Percentiles rank a stretch among this genome's conserved stretches.
These are phyloP conservation scores for Fragariocoptes setiger DNA, from an alignment of 1,140 invertebrate genomes.

Conservation along the genomic window DNA sequence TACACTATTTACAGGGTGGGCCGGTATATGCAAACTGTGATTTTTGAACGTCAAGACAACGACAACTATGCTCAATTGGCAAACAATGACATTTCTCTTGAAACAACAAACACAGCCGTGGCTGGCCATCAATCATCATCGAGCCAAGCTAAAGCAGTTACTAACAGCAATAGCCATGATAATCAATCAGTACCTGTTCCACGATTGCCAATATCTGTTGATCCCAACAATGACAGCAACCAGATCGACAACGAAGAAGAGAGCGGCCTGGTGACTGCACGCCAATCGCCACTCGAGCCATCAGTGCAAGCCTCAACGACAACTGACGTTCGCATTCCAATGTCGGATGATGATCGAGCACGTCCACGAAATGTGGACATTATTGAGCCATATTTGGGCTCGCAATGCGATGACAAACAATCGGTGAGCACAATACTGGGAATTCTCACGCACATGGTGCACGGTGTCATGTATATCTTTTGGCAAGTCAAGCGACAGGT, in stretches of 20 bases:
- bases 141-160: background rate
- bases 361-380: background rate
- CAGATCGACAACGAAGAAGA: background rate
- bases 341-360: background rate
- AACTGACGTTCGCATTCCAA: background rate
- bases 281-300: background rate
- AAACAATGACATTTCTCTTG: background rate
- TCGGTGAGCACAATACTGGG: background rate
- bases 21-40: background rate
- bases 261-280: background rate
- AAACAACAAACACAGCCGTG: background rate
- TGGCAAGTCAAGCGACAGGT: slow-evolving; percentile 7
- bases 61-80: background rate
- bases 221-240: too few relatives aligned
- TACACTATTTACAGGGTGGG: background rate
- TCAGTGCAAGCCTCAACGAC: background rate
- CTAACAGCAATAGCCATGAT: too few relatives aligned
- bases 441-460: background rate
- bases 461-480: background rate
- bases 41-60: background rate
- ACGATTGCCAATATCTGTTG: too few relatives aligned
- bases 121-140: background rate
- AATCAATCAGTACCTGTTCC: too few relatives aligned
- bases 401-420: background rate
- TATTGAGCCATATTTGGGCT: background rate